phyloP scores from a whole-genome alignment of 2,113 vertebrate genomes.

The Natator depressus region DNA sequence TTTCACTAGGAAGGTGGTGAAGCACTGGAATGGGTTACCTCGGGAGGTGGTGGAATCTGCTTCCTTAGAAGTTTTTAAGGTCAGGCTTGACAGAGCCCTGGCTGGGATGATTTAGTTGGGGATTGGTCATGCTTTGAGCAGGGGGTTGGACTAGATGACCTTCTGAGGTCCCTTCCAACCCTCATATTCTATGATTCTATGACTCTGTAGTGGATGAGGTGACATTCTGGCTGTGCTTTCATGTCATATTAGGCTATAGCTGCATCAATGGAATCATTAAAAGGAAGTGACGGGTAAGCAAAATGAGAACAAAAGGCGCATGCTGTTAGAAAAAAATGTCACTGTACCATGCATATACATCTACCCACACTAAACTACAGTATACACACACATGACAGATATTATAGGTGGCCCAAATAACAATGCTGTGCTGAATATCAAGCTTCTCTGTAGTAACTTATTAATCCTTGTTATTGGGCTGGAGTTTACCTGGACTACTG shows the following conservation, averaged over 20 bases:
- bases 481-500: background rate
- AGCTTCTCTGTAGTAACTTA: background rate
- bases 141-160: too few relatives aligned
- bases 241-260: slow-evolving; percentile 33
- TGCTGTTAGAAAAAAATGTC: slow-evolving; percentile 55
- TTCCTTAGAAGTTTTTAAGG: too few relatives aligned
- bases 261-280: slow-evolving; percentile 8
- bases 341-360: background rate
- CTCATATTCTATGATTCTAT: too few relatives aligned
- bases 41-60: too few relatives aligned
- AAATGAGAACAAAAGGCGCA: slow-evolving; percentile 60
- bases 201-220: background rate
- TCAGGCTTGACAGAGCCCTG: too few relatives aligned
- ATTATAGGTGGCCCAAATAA: background rate
- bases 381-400: fast-evolving
- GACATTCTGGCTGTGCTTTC: slow-evolving; percentile 20
- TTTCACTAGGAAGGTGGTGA: too few relatives aligned
- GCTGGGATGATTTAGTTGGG: too few relatives aligned
- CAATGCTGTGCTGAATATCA: background rate
- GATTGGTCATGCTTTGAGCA: too few relatives aligned
- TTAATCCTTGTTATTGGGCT: background rate
- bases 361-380: background rate
- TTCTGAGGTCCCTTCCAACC: too few relatives aligned
- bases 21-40: too few relatives aligned
- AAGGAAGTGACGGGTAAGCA: slow-evolving; percentile 56